Percentiles rank a stretch among this genome's conserved stretches.
Evolutionary conservation across 2,797 vertebrate species (phyloP).

Genomic region (Fundulus diaphanus): DNA sequence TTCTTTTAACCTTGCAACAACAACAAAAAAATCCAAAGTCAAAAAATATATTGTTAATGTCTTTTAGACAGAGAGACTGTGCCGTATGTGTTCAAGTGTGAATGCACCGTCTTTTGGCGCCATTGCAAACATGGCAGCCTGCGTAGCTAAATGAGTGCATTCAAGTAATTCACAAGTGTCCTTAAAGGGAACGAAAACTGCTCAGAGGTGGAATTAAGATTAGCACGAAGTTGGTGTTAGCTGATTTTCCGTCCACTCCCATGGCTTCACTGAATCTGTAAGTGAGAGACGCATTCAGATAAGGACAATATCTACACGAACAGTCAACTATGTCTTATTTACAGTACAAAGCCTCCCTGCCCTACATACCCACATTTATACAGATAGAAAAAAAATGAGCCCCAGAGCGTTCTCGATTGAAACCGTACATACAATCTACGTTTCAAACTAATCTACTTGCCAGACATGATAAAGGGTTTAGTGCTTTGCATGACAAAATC

Average conservation of each 20-base stretch:
- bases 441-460: conserved; percentile 39
- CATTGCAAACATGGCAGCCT: background rate
- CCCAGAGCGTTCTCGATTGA: conserved; percentile 46
- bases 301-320: conserved; percentile 42
- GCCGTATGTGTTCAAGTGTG: background rate
- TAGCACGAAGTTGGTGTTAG: conserved; percentile 20
- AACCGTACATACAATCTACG: conserved; percentile 30
- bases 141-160: background rate
- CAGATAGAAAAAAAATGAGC: conserved; percentile 60
- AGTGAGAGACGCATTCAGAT: conserved; percentile 52
- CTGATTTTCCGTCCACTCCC: conserved; percentile 30
- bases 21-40: conserved; percentile 1
- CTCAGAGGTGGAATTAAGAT: conserved; percentile 17
- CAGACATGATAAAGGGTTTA: conserved; percentile 61
- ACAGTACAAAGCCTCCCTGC: conserved; percentile 57
- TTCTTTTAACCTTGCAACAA: conserved; percentile 21
- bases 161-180: background rate
- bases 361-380: conserved; percentile 40
- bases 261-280: conserved; percentile 31
- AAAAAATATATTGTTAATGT: background rate
- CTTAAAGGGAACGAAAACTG: conserved; percentile 32
- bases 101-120: background rate
- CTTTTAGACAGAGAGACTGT: background rate
- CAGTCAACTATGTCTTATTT: conserved; percentile 45
- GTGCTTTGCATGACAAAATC: conserved; percentile 49